A percentile compares a stretch with the other conserved stretches of the same genome.
Conservation (phyloP, 2,888 invertebrate species). For the Acleris holmiana region DNA sequence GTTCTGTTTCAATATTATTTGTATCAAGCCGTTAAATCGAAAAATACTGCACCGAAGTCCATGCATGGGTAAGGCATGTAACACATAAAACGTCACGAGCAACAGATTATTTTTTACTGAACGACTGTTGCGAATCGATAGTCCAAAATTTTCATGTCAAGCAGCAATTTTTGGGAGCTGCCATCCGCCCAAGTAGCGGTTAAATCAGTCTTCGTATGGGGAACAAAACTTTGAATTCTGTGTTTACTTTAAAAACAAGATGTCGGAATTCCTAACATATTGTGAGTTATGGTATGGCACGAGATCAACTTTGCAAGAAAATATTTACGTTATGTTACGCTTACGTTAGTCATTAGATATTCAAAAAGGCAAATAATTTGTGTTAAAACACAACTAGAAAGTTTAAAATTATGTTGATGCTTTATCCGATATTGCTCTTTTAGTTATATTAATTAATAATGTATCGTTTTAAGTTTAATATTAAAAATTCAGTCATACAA, state of each 20-base stretch:
- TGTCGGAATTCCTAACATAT: constrained; percentile 4
- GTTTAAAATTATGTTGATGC: too few relatives aligned
- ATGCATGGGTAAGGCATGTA: not conserved
- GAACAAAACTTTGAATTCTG: constrained; percentile 9
- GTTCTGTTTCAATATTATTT: not conserved
- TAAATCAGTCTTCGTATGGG: constrained; percentile 8
- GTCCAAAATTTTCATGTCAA: constrained; percentile 1
- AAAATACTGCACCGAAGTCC: too few relatives aligned
- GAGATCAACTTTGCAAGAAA: not conserved
- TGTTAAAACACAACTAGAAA: too few relatives aligned
- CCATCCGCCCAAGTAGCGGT: constrained; percentile 5
- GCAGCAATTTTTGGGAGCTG: constrained; percentile 13
- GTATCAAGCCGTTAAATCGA: too few relatives aligned
- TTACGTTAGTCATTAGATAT: too few relatives aligned
- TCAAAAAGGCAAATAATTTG: too few relatives aligned
- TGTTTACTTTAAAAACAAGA: constrained; percentile 26
- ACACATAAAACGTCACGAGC: not conserved
- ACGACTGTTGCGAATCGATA: constrained; percentile 3
- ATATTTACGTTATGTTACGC: too few relatives aligned
- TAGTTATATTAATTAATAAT: too few relatives aligned
- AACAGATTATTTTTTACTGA: constrained; percentile 9
- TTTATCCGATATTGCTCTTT: too few relatives aligned
- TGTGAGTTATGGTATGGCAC: constrained; percentile 13
- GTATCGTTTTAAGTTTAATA: too few relatives aligned
- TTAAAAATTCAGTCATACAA: constrained; percentile 12